Evolutionary conservation across 92 coral and sea anemone genomes (phyloP), one percentile per base, ranked within the genome.

Genomic region (Chrysogorgia sp.): DNA sequence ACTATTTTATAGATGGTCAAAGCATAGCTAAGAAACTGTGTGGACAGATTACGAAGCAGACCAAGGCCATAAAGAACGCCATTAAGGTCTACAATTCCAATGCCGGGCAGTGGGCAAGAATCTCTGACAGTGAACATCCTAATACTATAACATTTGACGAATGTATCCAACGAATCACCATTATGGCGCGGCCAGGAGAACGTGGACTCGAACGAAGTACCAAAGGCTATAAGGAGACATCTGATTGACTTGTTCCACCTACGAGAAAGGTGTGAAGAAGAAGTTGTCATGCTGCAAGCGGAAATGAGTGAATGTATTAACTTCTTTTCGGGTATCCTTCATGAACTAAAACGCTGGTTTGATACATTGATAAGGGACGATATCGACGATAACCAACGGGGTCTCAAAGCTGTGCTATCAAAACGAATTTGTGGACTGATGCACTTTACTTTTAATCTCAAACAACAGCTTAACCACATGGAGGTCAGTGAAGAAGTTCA

Each of bases 1-100:
- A 52, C 65, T 68, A 8, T 25, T 84, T 77, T 67, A 37, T 67
- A 84, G 87, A 84, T 69, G 87, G 87, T 2, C 87, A 84, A 84
- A 82, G 82, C 28, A 77, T 84, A 67, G 87, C 87, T 21, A 84
- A 77, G 47, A 77, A 77, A 58, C 41, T 84, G 41, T 69, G 83
- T 71, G 70, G 61, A 6, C 87, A 77, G 41, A 60, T 84, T 10
- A 55, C 61, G 23, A 84, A 68, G 79, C 68, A 75, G 7, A 84
- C 83, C 34, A 77, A 12, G 19, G 71, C 83, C 8, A 60, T 84
- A 14, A 76, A 84, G 56, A 71, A 77, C 22, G 64, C 76, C 32
- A 65, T 76, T 10, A 84, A 59, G 43, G 79, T 67, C 35, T 84
- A 84, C 30, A 60, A 41, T 61, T 17, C 20, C 19, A 61, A 61